These are phyloP conservation scores for Cheirogaleus medius DNA, from an alignment of 2,113 vertebrate species.

Conservation along the genomic window DNA sequence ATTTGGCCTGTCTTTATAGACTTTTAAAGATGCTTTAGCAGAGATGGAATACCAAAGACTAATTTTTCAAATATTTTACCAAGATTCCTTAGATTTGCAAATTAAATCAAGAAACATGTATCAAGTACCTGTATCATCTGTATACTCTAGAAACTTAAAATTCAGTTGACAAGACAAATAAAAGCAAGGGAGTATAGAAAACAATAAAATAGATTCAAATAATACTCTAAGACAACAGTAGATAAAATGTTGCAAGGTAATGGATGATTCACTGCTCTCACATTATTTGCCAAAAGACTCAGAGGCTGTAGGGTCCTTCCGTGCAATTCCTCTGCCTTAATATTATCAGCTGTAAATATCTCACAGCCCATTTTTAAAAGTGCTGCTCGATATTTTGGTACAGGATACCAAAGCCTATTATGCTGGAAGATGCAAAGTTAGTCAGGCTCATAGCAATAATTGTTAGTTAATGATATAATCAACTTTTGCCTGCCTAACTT, in stretches of 20 bases:
- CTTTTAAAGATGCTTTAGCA: not conserved
- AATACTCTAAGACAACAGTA: not conserved
- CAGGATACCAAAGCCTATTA: not conserved
- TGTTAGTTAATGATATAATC: not conserved
- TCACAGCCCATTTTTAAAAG: not conserved
- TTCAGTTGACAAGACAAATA: not conserved
- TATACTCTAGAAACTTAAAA: slow-evolving; percentile 21
- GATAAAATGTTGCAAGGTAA: not conserved
- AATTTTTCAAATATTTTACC: slow-evolving; percentile 18
- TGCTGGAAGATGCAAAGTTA: not conserved
- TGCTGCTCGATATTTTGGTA: not conserved
- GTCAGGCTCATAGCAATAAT: not conserved
- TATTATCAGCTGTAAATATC: not conserved
- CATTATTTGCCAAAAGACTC: not conserved
- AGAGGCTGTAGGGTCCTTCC: not conserved
- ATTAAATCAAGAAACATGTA: not conserved
- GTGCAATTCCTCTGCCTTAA: not conserved
- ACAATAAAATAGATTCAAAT: slow-evolving; percentile 1
- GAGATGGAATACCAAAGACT: not conserved
- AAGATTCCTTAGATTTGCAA: not conserved
- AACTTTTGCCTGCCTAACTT: not conserved
- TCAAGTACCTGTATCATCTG: not conserved
- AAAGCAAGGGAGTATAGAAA: not conserved
- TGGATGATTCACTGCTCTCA: not conserved
- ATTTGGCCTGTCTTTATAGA: not conserved